Evolutionary conservation across 1,140 invertebrate species (phyloP).

Genomic region (Tetramorium alpestre): DNA sequence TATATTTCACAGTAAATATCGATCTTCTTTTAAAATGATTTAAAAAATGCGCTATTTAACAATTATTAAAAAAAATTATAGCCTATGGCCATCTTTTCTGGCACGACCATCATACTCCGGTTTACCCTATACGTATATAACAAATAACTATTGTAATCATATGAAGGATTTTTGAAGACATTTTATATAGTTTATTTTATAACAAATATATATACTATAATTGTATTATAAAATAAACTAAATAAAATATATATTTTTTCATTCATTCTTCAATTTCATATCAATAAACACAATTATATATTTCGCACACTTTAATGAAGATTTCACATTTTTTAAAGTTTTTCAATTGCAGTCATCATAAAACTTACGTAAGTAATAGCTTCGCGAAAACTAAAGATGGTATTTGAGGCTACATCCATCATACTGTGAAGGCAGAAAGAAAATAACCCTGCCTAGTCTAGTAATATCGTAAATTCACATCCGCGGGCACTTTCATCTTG

Average conservation of each 20-base stretch:
- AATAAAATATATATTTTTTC: no score
- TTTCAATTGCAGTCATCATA: not conserved
- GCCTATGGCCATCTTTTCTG: no score
- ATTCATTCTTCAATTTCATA: no score
- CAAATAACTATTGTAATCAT: not conserved
- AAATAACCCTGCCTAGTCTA: not conserved
- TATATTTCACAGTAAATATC: no score
- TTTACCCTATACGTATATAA: not conserved
- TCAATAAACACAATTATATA: not conserved
- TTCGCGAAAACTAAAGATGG: conserved; percentile 11
- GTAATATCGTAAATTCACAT: conserved; percentile 51
- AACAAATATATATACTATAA: not conserved
- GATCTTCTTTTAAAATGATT: no score
- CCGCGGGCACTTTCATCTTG: conserved; percentile 3
- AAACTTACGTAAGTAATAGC: conserved; percentile 3
- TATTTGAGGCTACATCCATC: conserved; percentile 6
- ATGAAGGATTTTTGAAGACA: not conserved
- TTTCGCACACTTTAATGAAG: not conserved
- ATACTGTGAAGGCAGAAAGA: not conserved
- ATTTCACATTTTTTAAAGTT: not conserved
- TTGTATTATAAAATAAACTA: no score
- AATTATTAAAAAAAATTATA: no score
- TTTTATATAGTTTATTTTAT: not conserved
- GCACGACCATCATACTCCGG: no score
- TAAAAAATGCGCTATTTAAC: no score